Percentiles rank a stretch among this genome's conserved stretches.
phyloP scores from a whole-genome alignment of 2,888 invertebrate species.

The Synanthedon formicaeformis region DNA sequence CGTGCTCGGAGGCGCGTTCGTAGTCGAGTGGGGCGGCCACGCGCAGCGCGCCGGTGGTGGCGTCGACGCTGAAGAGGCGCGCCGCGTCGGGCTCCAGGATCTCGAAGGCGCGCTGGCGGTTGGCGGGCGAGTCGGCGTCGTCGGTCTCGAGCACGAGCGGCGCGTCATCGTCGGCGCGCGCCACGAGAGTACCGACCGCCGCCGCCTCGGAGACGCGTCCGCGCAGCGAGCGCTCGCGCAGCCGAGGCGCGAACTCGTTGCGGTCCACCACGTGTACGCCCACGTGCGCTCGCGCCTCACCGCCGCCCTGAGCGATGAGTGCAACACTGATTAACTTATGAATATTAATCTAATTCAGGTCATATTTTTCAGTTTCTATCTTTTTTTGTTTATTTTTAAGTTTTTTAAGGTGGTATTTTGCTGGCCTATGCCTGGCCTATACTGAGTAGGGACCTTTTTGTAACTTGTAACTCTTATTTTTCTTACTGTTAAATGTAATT shows the following conservation, averaged over 20 bases:
- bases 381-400: too few relatives aligned
- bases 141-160: slow-evolving; percentile 87
- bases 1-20: slow-evolving; percentile 76
- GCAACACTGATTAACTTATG: not conserved
- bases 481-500: too few relatives aligned
- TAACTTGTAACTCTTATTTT: too few relatives aligned
- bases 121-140: slow-evolving; percentile 88
- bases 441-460: too few relatives aligned
- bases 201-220: slow-evolving; percentile 85
- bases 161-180: slow-evolving; percentile 26
- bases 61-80: slow-evolving; percentile 85
- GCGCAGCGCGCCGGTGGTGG: slow-evolving; percentile 88
- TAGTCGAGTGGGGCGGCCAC: slow-evolving; percentile 83
- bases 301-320: slow-evolving; percentile 52
- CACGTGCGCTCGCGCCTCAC: slow-evolving; percentile 77
- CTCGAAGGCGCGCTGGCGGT: slow-evolving; percentile 86
- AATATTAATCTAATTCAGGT: not conserved
- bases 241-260: slow-evolving; percentile 86
- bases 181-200: slow-evolving; percentile 78
- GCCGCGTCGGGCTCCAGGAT: slow-evolving; percentile 84
- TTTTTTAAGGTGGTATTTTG: too few relatives aligned
- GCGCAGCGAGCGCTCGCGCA: slow-evolving; percentile 74
- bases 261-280: slow-evolving; percentile 88
- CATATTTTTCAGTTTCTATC: too few relatives aligned
- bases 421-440: too few relatives aligned